Conservation (phyloP, 2,797 vertebrate species). For the Hephaestus fuliginosus region DNA sequence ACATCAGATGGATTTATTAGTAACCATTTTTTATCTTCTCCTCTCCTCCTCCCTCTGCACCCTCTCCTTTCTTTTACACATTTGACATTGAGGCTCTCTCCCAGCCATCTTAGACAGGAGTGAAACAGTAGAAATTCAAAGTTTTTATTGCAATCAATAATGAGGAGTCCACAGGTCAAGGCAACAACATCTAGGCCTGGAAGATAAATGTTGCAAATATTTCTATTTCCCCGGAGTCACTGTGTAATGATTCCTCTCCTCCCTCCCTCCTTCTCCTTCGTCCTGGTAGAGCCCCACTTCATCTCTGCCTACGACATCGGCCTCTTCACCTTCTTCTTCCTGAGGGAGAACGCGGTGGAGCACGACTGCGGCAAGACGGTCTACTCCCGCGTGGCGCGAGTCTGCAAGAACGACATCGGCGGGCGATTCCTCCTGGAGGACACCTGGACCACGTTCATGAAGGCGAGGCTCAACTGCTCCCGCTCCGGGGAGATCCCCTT, state of each 20-base stretch:
- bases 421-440: slow-evolving; percentile 97
- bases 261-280: slow-evolving; percentile 4
- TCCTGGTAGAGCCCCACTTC: slow-evolving; percentile 93
- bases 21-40: slow-evolving; percentile 38
- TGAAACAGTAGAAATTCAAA: neutral
- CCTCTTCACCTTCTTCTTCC: slow-evolving; percentile 97
- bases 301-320: slow-evolving; percentile 97
- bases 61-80: slow-evolving; percentile 39
- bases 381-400: slow-evolving; percentile 95
- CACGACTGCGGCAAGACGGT: slow-evolving; percentile 97
- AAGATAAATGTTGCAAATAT: slow-evolving; percentile 58
- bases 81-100: slow-evolving; percentile 55
- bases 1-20: slow-evolving; percentile 71
- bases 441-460: slow-evolving; percentile 99
- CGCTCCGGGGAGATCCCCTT: slow-evolving; percentile 97
- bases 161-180: slow-evolving; percentile 37
- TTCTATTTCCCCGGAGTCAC: slow-evolving; percentile 29
- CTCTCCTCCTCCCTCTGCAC: slow-evolving; percentile 14
- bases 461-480: slow-evolving; percentile 97
- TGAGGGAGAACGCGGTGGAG: slow-evolving; percentile 96
- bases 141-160: slow-evolving; percentile 43
- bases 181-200: neutral
- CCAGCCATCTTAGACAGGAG: slow-evolving; percentile 6
- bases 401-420: slow-evolving; percentile 97
- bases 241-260: slow-evolving; percentile 32